Conservation (phyloP, 2,888 invertebrate species). For the Helleia helle region DNA sequence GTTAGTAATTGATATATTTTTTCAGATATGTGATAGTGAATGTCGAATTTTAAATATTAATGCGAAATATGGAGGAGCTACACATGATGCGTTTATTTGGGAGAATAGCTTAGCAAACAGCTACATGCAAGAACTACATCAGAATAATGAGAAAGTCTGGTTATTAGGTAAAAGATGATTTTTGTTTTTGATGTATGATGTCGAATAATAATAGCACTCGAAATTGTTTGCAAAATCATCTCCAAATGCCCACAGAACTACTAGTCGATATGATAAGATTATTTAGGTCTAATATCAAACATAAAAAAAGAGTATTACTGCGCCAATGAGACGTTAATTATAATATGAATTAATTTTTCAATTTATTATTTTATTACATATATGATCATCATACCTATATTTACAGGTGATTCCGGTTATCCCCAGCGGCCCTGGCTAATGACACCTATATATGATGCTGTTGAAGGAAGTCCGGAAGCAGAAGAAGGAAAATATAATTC, state of each 20-base stretch:
- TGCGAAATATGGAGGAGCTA: constrained; percentile 17
- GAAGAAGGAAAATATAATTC: not conserved
- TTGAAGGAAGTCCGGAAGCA: not conserved
- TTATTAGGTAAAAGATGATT: not conserved
- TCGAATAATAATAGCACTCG: too few relatives aligned
- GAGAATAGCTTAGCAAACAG: constrained; percentile 13
- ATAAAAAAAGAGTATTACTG: too few relatives aligned
- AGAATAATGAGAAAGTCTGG: constrained; percentile 5
- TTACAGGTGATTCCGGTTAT: constrained; percentile 1
- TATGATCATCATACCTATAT: not conserved
- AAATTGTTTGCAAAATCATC: too few relatives aligned
- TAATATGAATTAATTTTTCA: too few relatives aligned
- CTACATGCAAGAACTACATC: constrained; percentile 13
- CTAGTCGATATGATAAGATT: too few relatives aligned
- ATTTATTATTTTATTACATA: not conserved
- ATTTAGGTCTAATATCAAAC: too few relatives aligned
- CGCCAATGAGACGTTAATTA: too few relatives aligned
- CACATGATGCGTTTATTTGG: constrained; percentile 19
- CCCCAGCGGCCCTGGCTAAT: not conserved
- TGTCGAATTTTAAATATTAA: constrained; percentile 1
- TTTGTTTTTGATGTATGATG: too few relatives aligned
- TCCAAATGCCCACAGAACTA: too few relatives aligned
- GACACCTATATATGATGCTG: too few relatives aligned
- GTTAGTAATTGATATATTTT: not conserved
- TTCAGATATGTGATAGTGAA: not conserved